Base-by-base conservation (phyloP, 2,797 vertebrate genomes). In the Benthosema pterotum region DNA sequence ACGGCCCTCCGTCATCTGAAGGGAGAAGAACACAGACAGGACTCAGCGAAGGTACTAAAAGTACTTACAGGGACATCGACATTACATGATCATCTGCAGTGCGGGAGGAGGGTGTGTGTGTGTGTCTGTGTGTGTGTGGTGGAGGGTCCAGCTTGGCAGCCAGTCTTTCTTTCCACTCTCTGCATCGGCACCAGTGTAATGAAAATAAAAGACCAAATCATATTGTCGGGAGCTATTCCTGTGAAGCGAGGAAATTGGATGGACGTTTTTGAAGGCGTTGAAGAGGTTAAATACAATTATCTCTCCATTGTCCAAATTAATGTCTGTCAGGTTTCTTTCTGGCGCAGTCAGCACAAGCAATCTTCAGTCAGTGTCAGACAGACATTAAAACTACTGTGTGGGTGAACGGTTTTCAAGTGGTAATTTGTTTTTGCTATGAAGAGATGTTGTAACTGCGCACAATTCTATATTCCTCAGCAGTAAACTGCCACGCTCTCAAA, bases 1-100 rank as follows among this genome's bases (percentile, higher is more conserved):
- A 63, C 96, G 93, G 67, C 97, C 97, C 85, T 99, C 98, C 22
- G 96, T 95, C 98, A 99, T 99, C 98, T 99, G 87, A 48, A 75
- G 77, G 0, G 32, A 38, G 19, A 77, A 57, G 49, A 61, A 28
- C 81, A 28, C 66, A 50, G 52, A 68, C 49, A 69, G 55, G 14
- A 75, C 45, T 58, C 13, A 32, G 32, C 7, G 32, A 38, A 11
- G 32, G 32, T 38, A 38, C 32, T 38, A 38, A 38, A 38, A 8
- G 32, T 38, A 38, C 32, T 38, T 38, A 38, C 32, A 11, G 32
- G 32, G 32, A 38, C 32, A 38, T 38, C 32, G 7, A 38, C 32
- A 18, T 18, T 9, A 52, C 32, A 18, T 18, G 15, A 52, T 13
- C 50, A 25, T 19, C 12, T 19, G 19, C 17, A 52, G 18, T 19